phyloP scores from a whole-genome alignment of 1,140 invertebrate species.

The Diachasmimorpha longicaudata region DNA sequence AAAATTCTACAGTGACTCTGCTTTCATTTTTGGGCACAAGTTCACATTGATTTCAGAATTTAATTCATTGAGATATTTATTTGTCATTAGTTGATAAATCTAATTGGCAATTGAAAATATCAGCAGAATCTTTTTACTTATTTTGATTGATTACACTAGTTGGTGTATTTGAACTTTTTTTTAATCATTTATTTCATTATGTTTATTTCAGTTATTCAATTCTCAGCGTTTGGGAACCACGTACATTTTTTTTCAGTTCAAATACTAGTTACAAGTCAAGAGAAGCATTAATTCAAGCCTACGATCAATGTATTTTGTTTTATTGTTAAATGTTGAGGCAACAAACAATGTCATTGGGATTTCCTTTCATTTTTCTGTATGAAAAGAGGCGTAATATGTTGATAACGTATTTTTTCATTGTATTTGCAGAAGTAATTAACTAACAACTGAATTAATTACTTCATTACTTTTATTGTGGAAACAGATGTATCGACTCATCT shows the following conservation, averaged over 20 bases:
- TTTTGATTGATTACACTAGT: not conserved
- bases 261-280: not conserved
- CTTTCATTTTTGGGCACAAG: not conserved
- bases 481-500: too few relatives aligned
- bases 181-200: too few relatives aligned
- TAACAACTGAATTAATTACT: too few relatives aligned
- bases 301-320: not conserved
- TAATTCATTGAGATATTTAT: not conserved
- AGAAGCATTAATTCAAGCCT: not conserved
- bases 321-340: not conserved
- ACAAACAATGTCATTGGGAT: not conserved
- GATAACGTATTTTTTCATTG: too few relatives aligned
- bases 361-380: not conserved
- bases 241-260: not conserved
- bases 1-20: constrained; percentile 8
- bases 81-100: not conserved
- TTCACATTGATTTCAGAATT: constrained; percentile 3
- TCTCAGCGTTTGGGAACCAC: not conserved
- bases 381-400: too few relatives aligned
- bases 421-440: too few relatives aligned
- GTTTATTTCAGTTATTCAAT: not conserved
- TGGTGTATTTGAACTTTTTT: too few relatives aligned
- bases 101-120: not conserved
- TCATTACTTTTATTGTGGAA: too few relatives aligned
- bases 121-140: not conserved